phyloP scores from a whole-genome alignment of 2,888 invertebrate species.

The Apantesis nais region DNA sequence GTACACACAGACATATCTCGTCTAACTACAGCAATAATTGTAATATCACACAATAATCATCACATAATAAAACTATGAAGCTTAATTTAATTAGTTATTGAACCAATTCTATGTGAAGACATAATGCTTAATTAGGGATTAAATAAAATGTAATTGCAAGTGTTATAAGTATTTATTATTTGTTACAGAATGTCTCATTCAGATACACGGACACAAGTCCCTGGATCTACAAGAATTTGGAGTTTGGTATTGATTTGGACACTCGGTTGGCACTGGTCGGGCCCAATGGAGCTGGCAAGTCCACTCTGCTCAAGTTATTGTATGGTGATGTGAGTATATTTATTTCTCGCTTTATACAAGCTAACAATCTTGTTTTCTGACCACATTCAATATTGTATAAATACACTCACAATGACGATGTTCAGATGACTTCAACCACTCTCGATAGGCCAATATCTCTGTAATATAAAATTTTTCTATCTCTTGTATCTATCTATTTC shows the following conservation, averaged over 20 bases:
- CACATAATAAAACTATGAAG: too few relatives aligned
- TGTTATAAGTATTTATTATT: constrained; percentile 13
- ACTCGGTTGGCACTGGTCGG: constrained; percentile 97
- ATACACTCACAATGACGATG: too few relatives aligned
- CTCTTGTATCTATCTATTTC: too few relatives aligned
- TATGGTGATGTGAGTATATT: constrained; percentile 93
- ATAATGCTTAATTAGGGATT: background rate
- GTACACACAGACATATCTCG: background rate
- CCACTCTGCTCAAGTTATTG: constrained; percentile 97
- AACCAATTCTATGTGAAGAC: too few relatives aligned
- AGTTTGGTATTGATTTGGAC: constrained; percentile 99
- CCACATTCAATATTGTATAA: too few relatives aligned
- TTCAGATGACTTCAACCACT: too few relatives aligned
- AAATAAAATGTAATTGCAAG: background rate
- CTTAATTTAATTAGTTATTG: too few relatives aligned
- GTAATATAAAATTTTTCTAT: too few relatives aligned
- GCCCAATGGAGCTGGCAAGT: constrained; percentile 99
- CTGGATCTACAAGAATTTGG: constrained; percentile 98
- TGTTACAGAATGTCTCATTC: constrained; percentile 94
- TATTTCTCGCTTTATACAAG: background rate
- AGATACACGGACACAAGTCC: constrained; percentile 94
- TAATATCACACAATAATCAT: too few relatives aligned
- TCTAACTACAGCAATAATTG: too few relatives aligned
- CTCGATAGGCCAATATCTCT: too few relatives aligned
- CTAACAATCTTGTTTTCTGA: too few relatives aligned